Evolutionary conservation across 2,888 invertebrate species (phyloP), one percentile per base, ranked within the genome.

Genomic region (Parthenolecanium corni): DNA sequence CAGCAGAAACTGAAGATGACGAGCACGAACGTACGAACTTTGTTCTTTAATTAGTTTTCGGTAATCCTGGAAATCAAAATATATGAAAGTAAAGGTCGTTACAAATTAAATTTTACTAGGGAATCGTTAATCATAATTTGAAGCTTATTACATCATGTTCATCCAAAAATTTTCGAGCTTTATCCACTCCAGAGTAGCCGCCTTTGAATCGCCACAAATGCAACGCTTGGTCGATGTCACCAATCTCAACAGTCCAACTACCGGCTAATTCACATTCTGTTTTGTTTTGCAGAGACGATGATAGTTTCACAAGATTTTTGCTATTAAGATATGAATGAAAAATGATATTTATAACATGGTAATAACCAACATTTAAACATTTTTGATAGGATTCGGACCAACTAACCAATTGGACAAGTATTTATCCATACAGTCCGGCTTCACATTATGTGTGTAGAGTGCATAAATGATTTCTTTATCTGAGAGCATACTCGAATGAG

Each of bases 381-480:
- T 9, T 9, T 31, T 9, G 9, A 31, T 31, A 31, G 4, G 4
- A 31, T 31, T 31, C 31, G 31, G 9, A 9, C 14, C 21, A 49
- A 49, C 89, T 82, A 81, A 95, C 95, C 92, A 92, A 76, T 91
- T 92, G 69, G 82, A 80, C 69, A 95, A 77, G 76, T 96, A 96
- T 74, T 85, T 81, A 68, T 85, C 83, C 76, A 86, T 84, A 52
- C 83, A 85, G 75, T 92, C 93, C 42, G 95, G 89, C 71, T 89
- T 84, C 68, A 94, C 89, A 74, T 93, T 90, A 75, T 96, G 94
- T 66, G 94, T 95, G 73, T 94, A 90, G 65, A 97, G 79, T 67
- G 95, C 92, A 76, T 92, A 97, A 70, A 98, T 87, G 64, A 87
- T 82, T 76, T 96, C 96, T 76, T 95, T 95, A 76, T 93, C 92